phyloP scores from a whole-genome alignment of 2,797 vertebrate genomes.

The Schizopygopsis pylzovi region DNA sequence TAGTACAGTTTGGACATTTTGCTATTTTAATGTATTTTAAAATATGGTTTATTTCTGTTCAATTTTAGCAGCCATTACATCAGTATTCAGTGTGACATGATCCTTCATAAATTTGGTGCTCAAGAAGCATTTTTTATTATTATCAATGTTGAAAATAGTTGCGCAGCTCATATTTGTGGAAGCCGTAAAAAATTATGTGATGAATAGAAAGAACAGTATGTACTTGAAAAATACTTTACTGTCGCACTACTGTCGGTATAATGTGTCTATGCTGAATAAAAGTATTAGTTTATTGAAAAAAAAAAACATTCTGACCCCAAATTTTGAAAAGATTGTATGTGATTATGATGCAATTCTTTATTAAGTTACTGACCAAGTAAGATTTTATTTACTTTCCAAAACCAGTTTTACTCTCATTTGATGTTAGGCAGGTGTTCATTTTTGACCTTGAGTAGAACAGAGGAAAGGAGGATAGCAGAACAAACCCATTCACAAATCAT shows the following conservation, averaged over 20 bases:
- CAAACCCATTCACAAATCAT: not conserved
- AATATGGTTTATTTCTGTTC: not conserved
- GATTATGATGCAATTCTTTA: not conserved
- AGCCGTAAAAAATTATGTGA: no score
- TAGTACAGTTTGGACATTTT: no score
- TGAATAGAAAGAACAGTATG: no score
- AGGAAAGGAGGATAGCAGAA: not conserved
- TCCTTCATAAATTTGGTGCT: not conserved
- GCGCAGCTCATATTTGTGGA: not conserved
- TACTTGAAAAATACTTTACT: not conserved
- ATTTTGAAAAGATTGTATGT: not conserved
- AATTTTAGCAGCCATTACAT: not conserved
- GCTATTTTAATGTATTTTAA: not conserved
- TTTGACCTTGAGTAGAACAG: not conserved
- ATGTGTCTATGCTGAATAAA: not conserved
- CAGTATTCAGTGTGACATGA: not conserved
- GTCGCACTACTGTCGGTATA: not conserved
- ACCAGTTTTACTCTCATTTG: not conserved
- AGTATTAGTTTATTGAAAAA: not conserved
- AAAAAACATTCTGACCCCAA: not conserved
- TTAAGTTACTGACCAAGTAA: not conserved
- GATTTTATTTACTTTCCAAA: not conserved
- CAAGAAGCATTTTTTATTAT: not conserved
- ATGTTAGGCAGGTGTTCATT: not conserved
- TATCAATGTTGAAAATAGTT: not conserved